Conservation (phyloP, 2,888 invertebrate species). For the Phrixothrix hirtus region DNA sequence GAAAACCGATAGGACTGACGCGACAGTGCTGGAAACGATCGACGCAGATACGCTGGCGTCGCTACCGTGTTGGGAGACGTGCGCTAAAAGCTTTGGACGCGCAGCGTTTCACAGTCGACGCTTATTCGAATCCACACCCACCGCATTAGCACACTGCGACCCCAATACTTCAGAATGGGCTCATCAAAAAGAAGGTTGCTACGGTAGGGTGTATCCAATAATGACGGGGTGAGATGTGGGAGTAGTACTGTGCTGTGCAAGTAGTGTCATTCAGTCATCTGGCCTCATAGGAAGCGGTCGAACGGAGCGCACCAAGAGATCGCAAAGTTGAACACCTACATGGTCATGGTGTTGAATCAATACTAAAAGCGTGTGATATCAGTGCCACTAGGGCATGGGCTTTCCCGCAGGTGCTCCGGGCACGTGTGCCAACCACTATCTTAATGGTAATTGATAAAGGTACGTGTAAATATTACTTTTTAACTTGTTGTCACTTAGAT, state of each 20-base stretch:
- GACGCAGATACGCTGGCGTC: slow-evolving; percentile 46
- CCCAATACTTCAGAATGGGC: slow-evolving; percentile 44
- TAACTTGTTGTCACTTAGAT: slow-evolving; percentile 33
- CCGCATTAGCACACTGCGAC: slow-evolving; percentile 36
- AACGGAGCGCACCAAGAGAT: slow-evolving; percentile 24
- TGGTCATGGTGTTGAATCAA: slow-evolving; percentile 39
- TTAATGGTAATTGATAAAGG: slow-evolving; percentile 58
- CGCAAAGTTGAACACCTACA: slow-evolving; percentile 20
- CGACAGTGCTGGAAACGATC: slow-evolving; percentile 32
- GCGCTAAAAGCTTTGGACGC: slow-evolving; percentile 34
- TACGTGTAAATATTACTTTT: slow-evolving; percentile 45
- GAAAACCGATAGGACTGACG: slow-evolving; percentile 28
- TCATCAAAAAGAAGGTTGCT: slow-evolving; percentile 40
- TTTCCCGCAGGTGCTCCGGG: slow-evolving; percentile 48
- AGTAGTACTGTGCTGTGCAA: slow-evolving; percentile 31
- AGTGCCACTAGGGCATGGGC: slow-evolving; percentile 39
- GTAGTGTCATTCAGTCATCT: slow-evolving; percentile 21
- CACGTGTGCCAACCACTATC: slow-evolving; percentile 54
- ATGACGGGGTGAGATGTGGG: slow-evolving; percentile 39
- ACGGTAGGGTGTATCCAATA: slow-evolving; percentile 45
- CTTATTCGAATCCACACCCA: slow-evolving; percentile 33
- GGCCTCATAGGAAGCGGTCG: slow-evolving; percentile 24
- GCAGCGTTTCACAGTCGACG: slow-evolving; percentile 34
- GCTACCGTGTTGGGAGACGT: slow-evolving; percentile 43
- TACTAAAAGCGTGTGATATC: slow-evolving; percentile 31